Evolutionary conservation across 2,113 vertebrate species (phyloP), one percentile per base, ranked within the genome.

Genomic region (Corapipo altera): DNA sequence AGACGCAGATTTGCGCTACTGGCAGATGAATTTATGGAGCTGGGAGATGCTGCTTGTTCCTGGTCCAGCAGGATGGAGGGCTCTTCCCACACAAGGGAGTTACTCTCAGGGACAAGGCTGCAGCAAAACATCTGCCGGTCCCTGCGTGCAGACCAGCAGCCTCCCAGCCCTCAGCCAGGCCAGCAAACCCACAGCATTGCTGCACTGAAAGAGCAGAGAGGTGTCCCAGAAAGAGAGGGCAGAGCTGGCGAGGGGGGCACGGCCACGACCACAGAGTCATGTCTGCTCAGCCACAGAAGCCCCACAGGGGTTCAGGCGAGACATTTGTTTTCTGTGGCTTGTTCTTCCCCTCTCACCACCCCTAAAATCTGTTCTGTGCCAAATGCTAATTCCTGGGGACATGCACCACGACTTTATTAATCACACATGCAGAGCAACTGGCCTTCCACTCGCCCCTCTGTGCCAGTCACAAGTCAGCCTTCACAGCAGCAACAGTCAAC

Each of bases 61-160:
- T 5, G 33, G 79, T 92, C 90, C 93, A 94, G 77, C 39, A 41
- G 57, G 18, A 88, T 0, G 1, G n/a, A 94, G 70, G 74, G 74
- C 54, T 91, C 81, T 94, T 94, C 77, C 87, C 89, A 94, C 93
- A 95, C 89, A 95, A 82, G 54, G 71, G 77, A 93, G 84, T 62
- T 78, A 81, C 91, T 94, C 91, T 94, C 12, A 1, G 44, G 84
- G 62, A 75, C 10, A 3, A 39, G 1, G 5, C 85, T 91, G 90
- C 90, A 91, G 90, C 9, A 5, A 59, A 94, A 88, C 87, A 79
- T 87, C 89, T 89, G 93, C 93, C 1, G 4, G 73, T 2, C 37
- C 55, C 91, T 57, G 44, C 5, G 3, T 52, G 88, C 78, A 91
- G 81, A 67, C 8, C 39, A 12, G 39, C 3, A 30, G 54, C 62